Evolutionary conservation across 2,888 invertebrate genomes (phyloP).

Genomic region (Pristionchus entomophagus): DNA sequence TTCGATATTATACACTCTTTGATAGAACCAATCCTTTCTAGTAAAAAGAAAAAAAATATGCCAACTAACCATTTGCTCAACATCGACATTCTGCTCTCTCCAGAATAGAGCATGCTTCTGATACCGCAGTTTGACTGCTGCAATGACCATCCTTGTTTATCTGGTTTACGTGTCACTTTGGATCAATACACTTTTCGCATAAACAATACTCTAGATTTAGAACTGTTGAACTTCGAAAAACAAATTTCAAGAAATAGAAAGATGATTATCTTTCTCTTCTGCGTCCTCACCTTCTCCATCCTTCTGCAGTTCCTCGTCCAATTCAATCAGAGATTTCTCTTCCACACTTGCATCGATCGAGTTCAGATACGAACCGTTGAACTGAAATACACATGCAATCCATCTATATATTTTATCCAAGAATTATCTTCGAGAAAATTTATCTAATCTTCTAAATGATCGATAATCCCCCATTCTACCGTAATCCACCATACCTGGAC

Average conservation of each 20-base stretch:
- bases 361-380: slow-evolving; percentile 39
- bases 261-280: too few relatives aligned
- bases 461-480: not conserved
- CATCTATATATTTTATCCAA: not conserved
- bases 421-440: not conserved
- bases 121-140: not conserved
- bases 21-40: too few relatives aligned
- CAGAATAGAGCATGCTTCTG: not conserved
- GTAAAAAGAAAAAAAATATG: not conserved
- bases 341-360: slow-evolving; percentile 23
- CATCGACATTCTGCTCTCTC: not conserved
- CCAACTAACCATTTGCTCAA: not conserved
- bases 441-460: not conserved
- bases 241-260: too few relatives aligned
- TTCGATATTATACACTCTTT: too few relatives aligned
- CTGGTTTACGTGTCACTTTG: too few relatives aligned
- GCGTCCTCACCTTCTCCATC: not conserved
- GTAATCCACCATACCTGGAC: slow-evolving; percentile 45
- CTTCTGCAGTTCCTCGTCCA: slow-evolving; percentile 41
- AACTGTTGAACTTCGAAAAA: too few relatives aligned
- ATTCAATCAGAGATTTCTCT: slow-evolving; percentile 43
- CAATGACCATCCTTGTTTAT: not conserved
- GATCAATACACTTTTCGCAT: too few relatives aligned
- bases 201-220: too few relatives aligned
- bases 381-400: not conserved